Evolutionary conservation across 35 echinoderm and acorn worm genomes (phyloP).

Genomic region (Anneissia japonica): DNA sequence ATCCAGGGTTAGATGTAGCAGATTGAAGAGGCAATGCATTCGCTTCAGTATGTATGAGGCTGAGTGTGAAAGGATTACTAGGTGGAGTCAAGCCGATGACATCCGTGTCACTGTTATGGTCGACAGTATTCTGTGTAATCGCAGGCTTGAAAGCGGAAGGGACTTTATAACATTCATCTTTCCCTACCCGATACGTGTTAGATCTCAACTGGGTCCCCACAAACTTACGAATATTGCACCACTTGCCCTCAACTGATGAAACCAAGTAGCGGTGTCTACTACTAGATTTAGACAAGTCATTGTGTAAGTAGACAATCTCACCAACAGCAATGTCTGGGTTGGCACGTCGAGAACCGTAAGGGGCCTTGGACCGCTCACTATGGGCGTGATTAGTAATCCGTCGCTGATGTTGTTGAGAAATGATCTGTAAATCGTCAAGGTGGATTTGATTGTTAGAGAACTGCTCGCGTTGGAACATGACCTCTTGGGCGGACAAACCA

Average conservation of each 20-base stretch:
- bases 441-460: constrained; percentile 57
- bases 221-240: constrained; percentile 58
- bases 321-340: constrained; percentile 23
- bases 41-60: no score
- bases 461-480: constrained; percentile 54
- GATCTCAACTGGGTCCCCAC: constrained; percentile 30
- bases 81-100: no score
- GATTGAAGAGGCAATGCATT: no score
- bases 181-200: constrained; percentile 17
- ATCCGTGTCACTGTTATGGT: no score
- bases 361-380: constrained; percentile 23
- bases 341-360: not conserved
- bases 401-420: constrained; percentile 24
- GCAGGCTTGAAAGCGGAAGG: not conserved
- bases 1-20: no score
- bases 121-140: no score
- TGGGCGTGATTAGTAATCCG: constrained; percentile 25
- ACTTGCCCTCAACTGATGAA: constrained; percentile 26
- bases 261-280: constrained; percentile 26
- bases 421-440: constrained; percentile 24
- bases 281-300: constrained; percentile 32
- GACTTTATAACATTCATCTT: constrained; percentile 37
- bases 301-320: constrained; percentile 41
- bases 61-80: no score
- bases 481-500: constrained; percentile 49